Evolutionary conservation across 2,888 invertebrate species (phyloP).

Genomic region (Lomographa bimaculata): DNA sequence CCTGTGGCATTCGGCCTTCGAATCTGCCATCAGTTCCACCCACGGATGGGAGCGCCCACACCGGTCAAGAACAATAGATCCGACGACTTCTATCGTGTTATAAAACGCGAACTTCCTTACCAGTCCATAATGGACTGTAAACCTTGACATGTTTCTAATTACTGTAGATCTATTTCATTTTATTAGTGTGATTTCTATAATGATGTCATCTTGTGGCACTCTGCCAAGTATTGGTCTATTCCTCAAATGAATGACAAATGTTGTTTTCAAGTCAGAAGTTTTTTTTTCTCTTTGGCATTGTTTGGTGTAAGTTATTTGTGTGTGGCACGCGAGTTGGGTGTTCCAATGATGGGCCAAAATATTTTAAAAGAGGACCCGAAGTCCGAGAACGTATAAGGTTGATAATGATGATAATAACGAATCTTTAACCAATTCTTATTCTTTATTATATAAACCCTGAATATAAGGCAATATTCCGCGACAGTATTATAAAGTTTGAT

Average conservation of each 20-base stretch:
- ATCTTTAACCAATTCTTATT: too few species aligned
- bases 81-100: conserved; percentile 28
- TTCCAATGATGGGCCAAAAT: too few species aligned
- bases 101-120: conserved; percentile 21
- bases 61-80: conserved; percentile 46
- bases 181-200: conserved; percentile 6
- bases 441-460: too few species aligned
- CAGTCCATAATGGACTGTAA: conserved; percentile 5
- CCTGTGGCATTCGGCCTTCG: conserved; percentile 46
- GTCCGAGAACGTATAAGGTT: too few species aligned
- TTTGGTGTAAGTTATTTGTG: too few species aligned
- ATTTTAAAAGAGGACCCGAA: too few species aligned
- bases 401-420: too few species aligned
- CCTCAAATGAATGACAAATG: background rate
- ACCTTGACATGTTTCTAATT: conserved; percentile 21
- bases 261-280: background rate
- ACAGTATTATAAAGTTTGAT: too few species aligned
- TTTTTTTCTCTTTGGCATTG: too few species aligned
- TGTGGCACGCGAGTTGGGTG: too few species aligned
- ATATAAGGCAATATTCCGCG: too few species aligned
- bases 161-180: conserved; percentile 10
- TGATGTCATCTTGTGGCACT: conserved; percentile 9
- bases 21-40: conserved; percentile 48
- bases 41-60: conserved; percentile 62
- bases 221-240: conserved; percentile 1